phyloP scores from a whole-genome alignment of 1,140 invertebrate genomes.

The Sycophila sp. region DNA sequence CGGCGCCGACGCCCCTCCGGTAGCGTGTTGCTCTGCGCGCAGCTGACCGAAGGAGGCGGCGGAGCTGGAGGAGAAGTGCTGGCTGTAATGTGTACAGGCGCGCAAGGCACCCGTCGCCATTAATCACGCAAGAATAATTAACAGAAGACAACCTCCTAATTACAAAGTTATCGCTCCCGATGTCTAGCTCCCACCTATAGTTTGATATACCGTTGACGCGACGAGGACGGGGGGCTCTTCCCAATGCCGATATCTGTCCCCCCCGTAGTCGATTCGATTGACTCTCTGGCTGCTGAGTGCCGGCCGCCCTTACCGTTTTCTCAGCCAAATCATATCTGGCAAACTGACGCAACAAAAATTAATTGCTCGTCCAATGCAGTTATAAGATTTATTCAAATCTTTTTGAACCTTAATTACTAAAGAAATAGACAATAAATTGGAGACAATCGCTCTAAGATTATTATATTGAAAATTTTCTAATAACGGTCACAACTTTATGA shows the following conservation, averaged over 20 bases:
- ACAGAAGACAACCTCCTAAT: slow-evolving; percentile 49
- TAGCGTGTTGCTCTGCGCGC: background rate
- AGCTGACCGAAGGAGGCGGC: slow-evolving; percentile 9
- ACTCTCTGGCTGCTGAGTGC: too few relatives aligned
- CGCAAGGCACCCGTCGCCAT: slow-evolving; percentile 39
- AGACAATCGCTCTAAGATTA: too few relatives aligned
- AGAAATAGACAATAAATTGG: too few relatives aligned
- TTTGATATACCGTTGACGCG: background rate
- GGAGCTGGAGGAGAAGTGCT: background rate
- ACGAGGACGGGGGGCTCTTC: background rate
- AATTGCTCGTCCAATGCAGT: too few relatives aligned
- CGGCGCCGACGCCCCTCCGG: background rate
- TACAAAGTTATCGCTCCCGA: slow-evolving; percentile 50
- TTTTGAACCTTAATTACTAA: too few relatives aligned
- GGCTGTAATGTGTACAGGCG: background rate
- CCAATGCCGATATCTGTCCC: background rate
- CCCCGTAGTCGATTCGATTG: background rate
- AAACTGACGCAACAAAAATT: too few relatives aligned
- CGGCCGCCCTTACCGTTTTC: too few relatives aligned
- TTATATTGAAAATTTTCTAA: too few relatives aligned
- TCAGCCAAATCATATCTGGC: background rate
- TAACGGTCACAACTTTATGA: too few relatives aligned
- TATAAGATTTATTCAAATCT: too few relatives aligned
- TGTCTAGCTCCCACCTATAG: slow-evolving; percentile 28
- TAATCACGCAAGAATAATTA: slow-evolving; percentile 52